Evolutionary conservation across 1,140 invertebrate genomes (phyloP), one percentile per base, ranked within the genome.

Genomic region (Lasioglossum baleicum): DNA sequence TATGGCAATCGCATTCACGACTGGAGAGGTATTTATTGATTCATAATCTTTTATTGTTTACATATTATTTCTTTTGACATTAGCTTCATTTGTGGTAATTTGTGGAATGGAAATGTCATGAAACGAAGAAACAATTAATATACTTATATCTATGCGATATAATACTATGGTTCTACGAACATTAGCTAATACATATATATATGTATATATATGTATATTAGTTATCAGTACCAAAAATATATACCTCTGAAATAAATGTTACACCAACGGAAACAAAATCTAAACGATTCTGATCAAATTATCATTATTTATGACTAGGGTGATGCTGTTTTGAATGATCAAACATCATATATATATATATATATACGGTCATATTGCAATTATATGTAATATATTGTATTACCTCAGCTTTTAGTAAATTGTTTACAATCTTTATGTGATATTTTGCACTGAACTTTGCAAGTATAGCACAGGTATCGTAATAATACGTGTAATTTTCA

Each of bases 391-490:
- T 48, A 20, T 75, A 13, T 22, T 63, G 17, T 22, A 42, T 15
- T 77, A n/a, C 10, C 26, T 70, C 11, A 61, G 61, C 35, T 48
- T n/a, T n/a, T n/a, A n/a, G 20, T 48, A 53, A 72, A 26, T 40
- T 42, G 2, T 13, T 40, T 78, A 26, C 7, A 6, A 64, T 53
- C n/a, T 71, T 71, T 26, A 64, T 51, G 63, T 2, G 31, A 53
- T 48, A 64, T 20, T 63, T 11, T 26, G 51, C 35, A 40, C 70
- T 70, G 10, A 76, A 48, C 5, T 70, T 71, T 63, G 35, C 22
- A 31, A 66, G n/a, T 26, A 42, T n/a, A 65, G 51, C n/a, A 65
- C 40, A 68, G 75, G 68, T 81, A 84, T 79, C n/a, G 31, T 75
- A 84, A 83, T 20, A 71, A 80, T 80, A 75, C 5, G 2, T 35